Percentiles rank a stretch among this genome's conserved stretches.
Conservation (phyloP, 2,888 invertebrate species). For the Hydrotaea diabolus region DNA sequence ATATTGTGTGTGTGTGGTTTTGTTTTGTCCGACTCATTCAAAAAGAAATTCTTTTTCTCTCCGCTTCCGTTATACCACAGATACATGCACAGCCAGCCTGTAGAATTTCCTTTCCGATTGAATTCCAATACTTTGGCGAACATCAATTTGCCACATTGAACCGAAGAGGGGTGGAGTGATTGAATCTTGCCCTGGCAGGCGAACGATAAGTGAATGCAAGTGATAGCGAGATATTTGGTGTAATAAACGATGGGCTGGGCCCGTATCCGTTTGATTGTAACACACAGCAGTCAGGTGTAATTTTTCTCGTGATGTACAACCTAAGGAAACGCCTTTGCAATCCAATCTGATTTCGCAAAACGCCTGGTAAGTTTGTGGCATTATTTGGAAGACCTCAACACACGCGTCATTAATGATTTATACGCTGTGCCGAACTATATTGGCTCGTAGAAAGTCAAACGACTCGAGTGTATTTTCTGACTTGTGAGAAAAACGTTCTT, state of each 20-base stretch:
- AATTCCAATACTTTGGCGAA: slow-evolving; percentile 20
- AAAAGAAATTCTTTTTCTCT: neutral
- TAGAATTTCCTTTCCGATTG: slow-evolving; percentile 23
- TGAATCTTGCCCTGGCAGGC: neutral
- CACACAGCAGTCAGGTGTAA: no score
- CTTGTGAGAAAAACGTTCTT: no score
- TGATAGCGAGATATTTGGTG: neutral
- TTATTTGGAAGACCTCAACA: no score
- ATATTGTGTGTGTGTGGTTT: neutral
- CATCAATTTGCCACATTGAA: slow-evolving; percentile 19
- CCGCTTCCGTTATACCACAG: neutral
- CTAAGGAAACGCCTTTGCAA: no score
- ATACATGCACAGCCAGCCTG: slow-evolving; percentile 8
- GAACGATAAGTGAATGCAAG: slow-evolving; percentile 22
- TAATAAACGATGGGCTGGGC: neutral
- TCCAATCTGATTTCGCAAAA: no score
- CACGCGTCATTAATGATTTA: no score
- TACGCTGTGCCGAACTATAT: no score
- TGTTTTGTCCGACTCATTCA: neutral
- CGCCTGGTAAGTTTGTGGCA: no score
- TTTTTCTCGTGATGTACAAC: no score
- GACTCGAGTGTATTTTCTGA: no score
- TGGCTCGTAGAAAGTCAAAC: no score
- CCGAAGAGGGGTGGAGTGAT: slow-evolving; percentile 19
- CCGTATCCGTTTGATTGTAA: neutral